Evolutionary conservation across 2,797 vertebrate genomes (phyloP).

Genomic region (Rhynchonycteris naso): DNA sequence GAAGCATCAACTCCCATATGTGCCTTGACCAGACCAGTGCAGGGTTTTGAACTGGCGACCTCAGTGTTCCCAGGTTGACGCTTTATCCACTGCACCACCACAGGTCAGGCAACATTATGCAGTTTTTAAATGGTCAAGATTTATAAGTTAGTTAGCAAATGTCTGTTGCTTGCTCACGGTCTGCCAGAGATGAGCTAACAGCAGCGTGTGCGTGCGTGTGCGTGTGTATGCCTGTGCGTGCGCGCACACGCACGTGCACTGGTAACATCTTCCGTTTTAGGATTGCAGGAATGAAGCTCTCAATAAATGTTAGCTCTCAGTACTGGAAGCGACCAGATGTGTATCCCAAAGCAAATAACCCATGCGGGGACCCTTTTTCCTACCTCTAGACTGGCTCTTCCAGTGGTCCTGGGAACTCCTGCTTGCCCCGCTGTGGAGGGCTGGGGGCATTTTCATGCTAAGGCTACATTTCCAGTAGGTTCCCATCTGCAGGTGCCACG

Average conservation of each 20-base stretch:
- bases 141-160: conserved; percentile 44
- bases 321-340: not conserved
- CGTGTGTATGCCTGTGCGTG: not conserved
- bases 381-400: not conserved
- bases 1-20: too few species aligned
- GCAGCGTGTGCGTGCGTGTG: not conserved
- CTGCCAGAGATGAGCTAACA: conserved; percentile 3
- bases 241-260: fast-evolving
- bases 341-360: not conserved
- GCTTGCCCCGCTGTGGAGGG: not conserved
- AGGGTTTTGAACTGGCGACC: too few species aligned
- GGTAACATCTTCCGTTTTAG: not conserved
- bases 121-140: conserved; percentile 6
- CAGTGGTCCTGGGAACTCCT: not conserved
- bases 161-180: not conserved
- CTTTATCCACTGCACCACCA: too few species aligned
- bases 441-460: not conserved
- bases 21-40: too few species aligned
- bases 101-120: not conserved
- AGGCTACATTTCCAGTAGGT: not conserved
- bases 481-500: not conserved
- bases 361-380: too few species aligned
- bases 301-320: not conserved
- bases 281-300: not conserved
- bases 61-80: too few species aligned